phyloP scores from a whole-genome alignment of 2,888 invertebrate genomes.

The Watsonalla binaria region DNA sequence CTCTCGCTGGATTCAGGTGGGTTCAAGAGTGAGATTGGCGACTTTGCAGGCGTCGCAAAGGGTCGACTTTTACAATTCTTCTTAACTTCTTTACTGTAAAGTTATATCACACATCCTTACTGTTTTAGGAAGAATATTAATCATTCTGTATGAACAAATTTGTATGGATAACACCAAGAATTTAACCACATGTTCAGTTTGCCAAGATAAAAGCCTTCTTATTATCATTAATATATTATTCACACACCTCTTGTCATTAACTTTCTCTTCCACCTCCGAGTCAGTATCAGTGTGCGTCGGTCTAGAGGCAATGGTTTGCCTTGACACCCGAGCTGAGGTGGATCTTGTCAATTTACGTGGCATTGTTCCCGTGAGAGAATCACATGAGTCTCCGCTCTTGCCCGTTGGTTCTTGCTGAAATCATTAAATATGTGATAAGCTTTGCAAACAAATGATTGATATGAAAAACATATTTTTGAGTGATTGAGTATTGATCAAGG shows the following conservation, averaged over 20 bases:
- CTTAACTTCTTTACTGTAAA: conserved; percentile 52
- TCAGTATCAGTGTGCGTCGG: conserved; percentile 81
- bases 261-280: conserved; percentile 80
- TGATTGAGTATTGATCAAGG: too few relatives aligned
- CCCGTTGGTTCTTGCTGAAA: conserved; percentile 43
- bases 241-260: conserved; percentile 50
- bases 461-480: too few relatives aligned
- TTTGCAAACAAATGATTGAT: background rate
- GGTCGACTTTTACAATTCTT: conserved; percentile 37
- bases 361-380: conserved; percentile 46
- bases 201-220: background rate
- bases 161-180: too few relatives aligned
- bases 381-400: conserved; percentile 51
- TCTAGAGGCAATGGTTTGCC: conserved; percentile 78
- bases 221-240: conserved; percentile 2
- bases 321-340: conserved; percentile 82
- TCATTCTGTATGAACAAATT: too few relatives aligned
- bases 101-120: background rate
- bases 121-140: background rate
- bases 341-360: conserved; percentile 85
- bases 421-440: background rate
- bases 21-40: conserved; percentile 37
- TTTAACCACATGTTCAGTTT: background rate
- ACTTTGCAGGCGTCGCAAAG: conserved; percentile 29
- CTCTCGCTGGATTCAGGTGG: conserved; percentile 76